These are phyloP conservation scores for Bombus breviceps DNA, from an alignment of 1,140 invertebrate species.

Conservation along the genomic window DNA sequence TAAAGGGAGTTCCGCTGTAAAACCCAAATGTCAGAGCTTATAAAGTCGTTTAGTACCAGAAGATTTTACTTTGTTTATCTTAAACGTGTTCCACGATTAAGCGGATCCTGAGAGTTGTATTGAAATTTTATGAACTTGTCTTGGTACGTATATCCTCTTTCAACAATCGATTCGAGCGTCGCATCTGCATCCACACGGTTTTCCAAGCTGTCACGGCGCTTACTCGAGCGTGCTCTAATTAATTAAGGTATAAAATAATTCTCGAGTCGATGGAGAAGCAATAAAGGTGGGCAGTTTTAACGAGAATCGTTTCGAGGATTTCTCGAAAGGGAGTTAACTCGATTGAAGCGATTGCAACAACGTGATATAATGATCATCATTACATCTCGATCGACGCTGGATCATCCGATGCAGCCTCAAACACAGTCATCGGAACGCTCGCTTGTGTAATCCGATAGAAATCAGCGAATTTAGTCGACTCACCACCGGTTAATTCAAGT, in stretches of 20 bases:
- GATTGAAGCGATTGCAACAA: not conserved
- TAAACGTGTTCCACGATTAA: not conserved
- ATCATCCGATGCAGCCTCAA: not conserved
- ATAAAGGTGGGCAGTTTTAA: slow-evolving; percentile 7
- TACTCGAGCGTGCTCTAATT: slow-evolving; percentile 17
- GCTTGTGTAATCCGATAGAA: not conserved
- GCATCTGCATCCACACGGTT: not conserved
- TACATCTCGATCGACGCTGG: slow-evolving; percentile 3
- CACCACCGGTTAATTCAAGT: too few species aligned
- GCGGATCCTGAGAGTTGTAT: not conserved
- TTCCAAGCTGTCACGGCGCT: not conserved
- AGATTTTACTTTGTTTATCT: not conserved
- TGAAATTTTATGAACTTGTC: slow-evolving; percentile 5
- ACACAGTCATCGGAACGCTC: not conserved
- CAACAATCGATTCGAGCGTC: not conserved
- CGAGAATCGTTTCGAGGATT: slow-evolving; percentile 12
- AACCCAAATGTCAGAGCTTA: not conserved
- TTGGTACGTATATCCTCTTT: not conserved
- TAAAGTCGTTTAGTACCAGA: not conserved
- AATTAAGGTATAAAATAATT: slow-evolving; percentile 38
- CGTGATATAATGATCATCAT: slow-evolving; percentile 24
- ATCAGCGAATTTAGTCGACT: not conserved
- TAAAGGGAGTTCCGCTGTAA: too few species aligned
- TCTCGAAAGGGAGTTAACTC: slow-evolving; percentile 10
- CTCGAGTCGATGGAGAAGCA: not conserved